Base-by-base conservation (phyloP, 2,113 vertebrate species). In the Lipophrys pholis region DNA sequence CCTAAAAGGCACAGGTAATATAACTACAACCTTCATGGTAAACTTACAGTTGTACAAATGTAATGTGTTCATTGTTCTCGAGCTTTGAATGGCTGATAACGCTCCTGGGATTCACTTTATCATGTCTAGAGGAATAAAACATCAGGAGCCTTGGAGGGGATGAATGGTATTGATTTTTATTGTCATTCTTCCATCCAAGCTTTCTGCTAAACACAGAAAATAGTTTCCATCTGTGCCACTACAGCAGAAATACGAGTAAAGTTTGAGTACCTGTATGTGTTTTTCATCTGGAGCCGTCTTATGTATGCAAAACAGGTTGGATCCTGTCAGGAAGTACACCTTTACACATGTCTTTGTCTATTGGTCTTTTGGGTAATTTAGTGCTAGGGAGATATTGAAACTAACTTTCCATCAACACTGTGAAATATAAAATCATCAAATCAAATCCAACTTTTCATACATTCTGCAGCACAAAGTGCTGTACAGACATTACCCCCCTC, bases 141-240 rank as follows among this genome's bases (percentile, higher is more conserved):
- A 35, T 45, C 40, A n/a, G 43, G 9, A 2, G 38, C 11, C 8
- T 56, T 11, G n/a, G 17, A n/a, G 11, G 7, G 17, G 5, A 57
- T 17, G 57, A 46, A 42, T 38, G 8, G 42, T 83, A 73, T 73
- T 86, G 11, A 73, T 77, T 48, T 75, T 81, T 76, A 72, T 3
- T 39, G 38, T 70, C 12, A 21, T 53, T 57, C n/a, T 79, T 73
- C 61, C 55, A 48, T 52, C 52, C 58, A 36, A 73, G 2, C 56
- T 48, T 53, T 76, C 9, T 78, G 53, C 16, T 66, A 62, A 73
- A 45, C 43, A 71, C 66, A 74, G 58, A 58, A 54, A 76, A 74
- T 68, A 78, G 41, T 35, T n/a, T n/a, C n/a, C n/a, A n/a, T 8
- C 63, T 38, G 15, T 39, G 48, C 38, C 49, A 48, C 65, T 68